A percentile compares a stretch with the other conserved stretches of the same genome.
Conservation (phyloP, 2,113 vertebrate genomes). For the Chloroceryle aenea region DNA sequence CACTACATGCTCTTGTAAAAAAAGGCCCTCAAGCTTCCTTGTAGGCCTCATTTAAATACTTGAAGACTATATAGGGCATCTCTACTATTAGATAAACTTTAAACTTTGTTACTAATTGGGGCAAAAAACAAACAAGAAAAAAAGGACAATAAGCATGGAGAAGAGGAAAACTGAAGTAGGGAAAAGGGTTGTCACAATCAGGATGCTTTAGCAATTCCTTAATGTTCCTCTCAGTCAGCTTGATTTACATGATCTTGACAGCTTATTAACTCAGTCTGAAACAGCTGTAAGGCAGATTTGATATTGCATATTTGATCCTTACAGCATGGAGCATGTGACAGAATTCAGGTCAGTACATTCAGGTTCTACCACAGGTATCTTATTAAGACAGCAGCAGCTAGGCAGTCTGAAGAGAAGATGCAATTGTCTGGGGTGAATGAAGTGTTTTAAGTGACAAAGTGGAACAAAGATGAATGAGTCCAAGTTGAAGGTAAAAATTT, state of each 20-base stretch:
- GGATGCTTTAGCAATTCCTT: neutral
- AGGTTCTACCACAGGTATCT: neutral
- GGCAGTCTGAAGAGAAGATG: neutral
- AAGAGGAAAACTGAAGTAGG: neutral
- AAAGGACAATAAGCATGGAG: neutral
- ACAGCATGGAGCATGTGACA: neutral
- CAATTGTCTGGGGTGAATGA: neutral
- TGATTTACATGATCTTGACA: neutral
- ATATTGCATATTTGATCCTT: neutral
- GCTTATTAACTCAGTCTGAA: neutral
- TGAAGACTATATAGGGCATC: neutral
- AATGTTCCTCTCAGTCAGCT: neutral
- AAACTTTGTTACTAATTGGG: neutral
- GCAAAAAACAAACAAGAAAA: neutral
- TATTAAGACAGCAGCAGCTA: neutral
- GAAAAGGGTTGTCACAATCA: neutral
- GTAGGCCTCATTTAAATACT: neutral
- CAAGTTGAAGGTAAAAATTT: neutral
- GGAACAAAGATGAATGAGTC: neutral
- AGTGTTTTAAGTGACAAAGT: neutral
- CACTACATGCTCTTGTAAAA: neutral
- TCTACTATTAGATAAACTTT: neutral
- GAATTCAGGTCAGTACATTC: neutral
- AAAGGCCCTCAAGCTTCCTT: neutral
- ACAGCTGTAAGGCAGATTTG: neutral